phyloP scores from a whole-genome alignment of 30 jellyfish, hydroid and myxozoan genomes.

The Aurelia sp. region DNA sequence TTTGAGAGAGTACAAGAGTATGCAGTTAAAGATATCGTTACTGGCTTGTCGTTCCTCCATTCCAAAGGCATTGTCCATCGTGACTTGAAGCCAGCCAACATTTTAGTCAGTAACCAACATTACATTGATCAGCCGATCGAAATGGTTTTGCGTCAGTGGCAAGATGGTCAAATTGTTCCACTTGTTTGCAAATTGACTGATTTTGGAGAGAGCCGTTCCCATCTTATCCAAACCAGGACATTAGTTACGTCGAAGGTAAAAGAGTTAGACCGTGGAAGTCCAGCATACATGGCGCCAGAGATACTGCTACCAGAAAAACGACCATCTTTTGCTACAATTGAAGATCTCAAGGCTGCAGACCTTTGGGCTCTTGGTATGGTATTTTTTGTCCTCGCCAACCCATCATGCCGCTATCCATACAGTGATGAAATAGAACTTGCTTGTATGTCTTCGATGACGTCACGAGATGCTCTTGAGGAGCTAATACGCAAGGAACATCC shows the following conservation, averaged over 20 bases:
- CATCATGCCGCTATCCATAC: constrained; percentile 1
- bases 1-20: constrained; percentile 3
- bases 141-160: background rate
- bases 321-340: background rate
- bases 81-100: background rate
- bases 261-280: constrained; percentile 8
- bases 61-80: constrained; percentile 4
- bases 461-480: constrained; percentile 15
- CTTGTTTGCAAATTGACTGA: constrained; percentile 26
- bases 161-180: background rate
- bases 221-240: background rate
- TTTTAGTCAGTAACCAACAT: background rate
- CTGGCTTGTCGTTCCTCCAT: too few species aligned
- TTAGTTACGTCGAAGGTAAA: background rate
- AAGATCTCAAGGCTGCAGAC: constrained; percentile 17
- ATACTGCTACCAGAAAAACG: constrained; percentile 1
- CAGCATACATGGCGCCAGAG: constrained; percentile 20
- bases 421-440: constrained; percentile 6
- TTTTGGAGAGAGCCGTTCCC: constrained; percentile 32
- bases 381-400: background rate
- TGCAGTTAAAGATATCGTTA: background rate
- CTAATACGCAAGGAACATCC: constrained; percentile 13
- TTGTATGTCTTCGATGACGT: background rate
- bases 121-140: background rate
- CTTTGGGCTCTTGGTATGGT: constrained; percentile 41